Percentiles rank a stretch among this genome's conserved stretches.
These are phyloP conservation scores for Dryocosmus kuriphilus DNA, from an alignment of 2,888 invertebrate genomes.

Conservation along the genomic window DNA sequence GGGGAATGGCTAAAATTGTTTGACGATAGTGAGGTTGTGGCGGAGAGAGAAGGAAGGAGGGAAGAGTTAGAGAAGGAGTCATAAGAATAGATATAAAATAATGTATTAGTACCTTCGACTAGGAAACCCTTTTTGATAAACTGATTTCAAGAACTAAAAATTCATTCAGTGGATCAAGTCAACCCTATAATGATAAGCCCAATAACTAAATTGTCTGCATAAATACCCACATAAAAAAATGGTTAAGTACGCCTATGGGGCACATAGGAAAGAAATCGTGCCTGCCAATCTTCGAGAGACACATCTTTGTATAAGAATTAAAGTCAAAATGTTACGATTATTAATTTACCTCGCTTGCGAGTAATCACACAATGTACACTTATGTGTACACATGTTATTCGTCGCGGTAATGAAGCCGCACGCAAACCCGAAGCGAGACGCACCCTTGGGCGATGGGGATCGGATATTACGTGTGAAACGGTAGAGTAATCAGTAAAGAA, in stretches of 20 bases:
- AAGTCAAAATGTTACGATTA: constrained; percentile 65
- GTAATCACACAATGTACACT: constrained; percentile 30
- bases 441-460: constrained; percentile 18
- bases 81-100: too few species aligned
- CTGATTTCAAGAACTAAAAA: too few species aligned
- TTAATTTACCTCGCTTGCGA: constrained; percentile 69
- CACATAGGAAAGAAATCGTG: neutral
- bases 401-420: constrained; percentile 14
- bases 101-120: too few species aligned
- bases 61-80: too few species aligned
- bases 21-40: too few species aligned
- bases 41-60: too few species aligned
- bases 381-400: constrained; percentile 6
- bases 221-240: neutral
- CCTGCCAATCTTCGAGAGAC: neutral
- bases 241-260: neutral
- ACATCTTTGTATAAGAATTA: neutral
- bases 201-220: too few species aligned
- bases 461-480: constrained; percentile 31
- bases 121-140: too few species aligned
- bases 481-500: neutral
- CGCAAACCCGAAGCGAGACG: constrained; percentile 13
- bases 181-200: too few species aligned
- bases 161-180: too few species aligned
- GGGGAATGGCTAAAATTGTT: too few species aligned